These are phyloP conservation scores for Epiblema foenella DNA, from an alignment of 2,888 invertebrate species.

Conservation along the genomic window DNA sequence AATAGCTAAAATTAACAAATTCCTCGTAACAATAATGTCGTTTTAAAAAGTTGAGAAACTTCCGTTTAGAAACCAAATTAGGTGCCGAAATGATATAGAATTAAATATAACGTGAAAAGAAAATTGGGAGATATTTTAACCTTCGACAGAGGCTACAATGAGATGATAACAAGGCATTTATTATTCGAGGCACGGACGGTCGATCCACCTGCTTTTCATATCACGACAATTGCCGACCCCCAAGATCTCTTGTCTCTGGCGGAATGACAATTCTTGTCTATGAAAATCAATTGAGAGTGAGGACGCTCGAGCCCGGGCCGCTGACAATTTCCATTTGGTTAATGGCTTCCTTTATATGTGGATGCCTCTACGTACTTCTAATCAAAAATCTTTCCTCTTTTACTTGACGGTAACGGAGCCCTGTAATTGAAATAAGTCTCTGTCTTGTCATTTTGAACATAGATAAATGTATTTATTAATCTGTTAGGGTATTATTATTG, in stretches of 20 bases:
- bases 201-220: constrained; percentile 83
- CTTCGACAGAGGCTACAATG: constrained; percentile 69
- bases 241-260: constrained; percentile 69
- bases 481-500: neutral
- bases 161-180: constrained; percentile 79
- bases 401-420: constrained; percentile 7
- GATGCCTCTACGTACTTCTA: constrained; percentile 56
- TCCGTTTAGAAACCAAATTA: constrained; percentile 58
- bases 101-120: constrained; percentile 67
- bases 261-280: constrained; percentile 80
- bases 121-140: constrained; percentile 71
- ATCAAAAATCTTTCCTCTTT: constrained; percentile 43
- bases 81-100: constrained; percentile 62
- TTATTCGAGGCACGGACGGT: constrained; percentile 75
- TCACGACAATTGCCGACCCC: constrained; percentile 81
- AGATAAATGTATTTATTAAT: neutral
- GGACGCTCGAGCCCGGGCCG: constrained; percentile 60
- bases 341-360: constrained; percentile 72
- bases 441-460: neutral
- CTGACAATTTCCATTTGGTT: constrained; percentile 77
- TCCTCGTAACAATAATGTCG: constrained; percentile 18
- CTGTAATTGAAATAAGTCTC: neutral
- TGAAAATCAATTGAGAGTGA: constrained; percentile 80
- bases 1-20: constrained; percentile 12
- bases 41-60: constrained; percentile 15